Base-by-base conservation (phyloP, 30 jellyfish, hydroid and myxozoan species). In the Sanderia malayensis region DNA sequence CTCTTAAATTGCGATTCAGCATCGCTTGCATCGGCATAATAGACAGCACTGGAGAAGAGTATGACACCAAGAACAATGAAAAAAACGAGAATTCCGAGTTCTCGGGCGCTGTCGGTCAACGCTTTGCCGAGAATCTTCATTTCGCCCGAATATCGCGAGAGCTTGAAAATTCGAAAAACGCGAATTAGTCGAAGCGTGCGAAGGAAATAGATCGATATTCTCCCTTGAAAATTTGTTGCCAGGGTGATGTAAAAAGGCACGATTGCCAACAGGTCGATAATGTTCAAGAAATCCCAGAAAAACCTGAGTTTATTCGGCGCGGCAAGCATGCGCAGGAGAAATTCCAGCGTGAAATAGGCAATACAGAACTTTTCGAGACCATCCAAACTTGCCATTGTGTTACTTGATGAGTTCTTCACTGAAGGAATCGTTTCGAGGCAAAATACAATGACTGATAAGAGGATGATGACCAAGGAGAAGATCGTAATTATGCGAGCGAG, bases 51-150 rank as follows among this genome's bases (percentile, higher is more conserved):
- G 44, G 98, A 92, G 46, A 92, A 92, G 7, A 92, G 67, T 4
- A 92, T 60, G 2, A 92, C 98, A 2, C 96, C 98, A 29, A 92
- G 95, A 1, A 83, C 79, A 25, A 92, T 92, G 71, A 92, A 92
- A 84, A 92, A 83, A 3, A 92, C 86, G 21, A 92, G 88, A 21
- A 92, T 91, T 25, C 96, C 93, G 19, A 92, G 93, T 61, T 92
- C 98, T 46, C 95, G 53, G 26, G 86, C 96, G 58, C 98, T 92
- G 65, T 84, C 96, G 18, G 31, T 78, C 58, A 92, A 58, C 10
- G 98, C 96, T 17, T 85, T 92, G n/a, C 98, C 98, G 22, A 92
- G 79, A 23, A 92, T 83, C 57, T 79, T 92, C 98, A 92, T 92
- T 68, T 92, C 98, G 26, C 95, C 94, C 58, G 98, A 92, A 67